Evolutionary conservation across 1,140 invertebrate genomes (phyloP), one percentile per base, ranked within the genome.

Genomic region (Drosophila orena): DNA sequence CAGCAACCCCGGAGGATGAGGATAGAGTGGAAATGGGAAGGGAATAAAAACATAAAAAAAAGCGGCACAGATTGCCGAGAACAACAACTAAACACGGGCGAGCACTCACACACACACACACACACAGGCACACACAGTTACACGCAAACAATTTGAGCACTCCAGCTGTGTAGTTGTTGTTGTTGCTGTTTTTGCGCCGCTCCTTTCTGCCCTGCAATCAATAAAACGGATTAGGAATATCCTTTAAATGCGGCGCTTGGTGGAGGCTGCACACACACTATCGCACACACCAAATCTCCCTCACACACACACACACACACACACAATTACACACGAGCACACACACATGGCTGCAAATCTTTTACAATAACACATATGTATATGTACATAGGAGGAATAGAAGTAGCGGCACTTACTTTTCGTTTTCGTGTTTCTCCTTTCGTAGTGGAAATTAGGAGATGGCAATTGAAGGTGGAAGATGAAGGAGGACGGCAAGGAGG

Each of bases 221-320:
- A 88, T 88, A 88, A 88, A 88, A 88, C 84, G 84, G 84, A 88
- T 88, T 88, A 89, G 84, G 62, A 89, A 84, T 84, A 88, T 88
- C 84, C 84, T 84, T 75, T 88, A 89, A 88, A 88, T 89, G 84
- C 79, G 79, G 44, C 79, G 79, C 70, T 88, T 77, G 54, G 56
- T 71, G 69, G 78, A 86, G 50, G 64, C 72, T 80, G 72, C 72
- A 68, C 22, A 37, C 47, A 30, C 47, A 68, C 58, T 27, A 57
- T 34, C 44, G n/a, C 46, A 40, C 49, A 46, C 49, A 24, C 46
- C 8, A 47, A 49, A 49, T 49, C 24, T 49, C 24, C 50, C 46
- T 37, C 20, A 35, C 27, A 66, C 64, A 68, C 66, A 68, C 7
- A 68, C 1, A 30, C 20, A 35, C 27, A 66, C 64, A 68, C 66